Conservation (phyloP, 2,888 invertebrate species). For the Drosophila paranaensis region DNA sequence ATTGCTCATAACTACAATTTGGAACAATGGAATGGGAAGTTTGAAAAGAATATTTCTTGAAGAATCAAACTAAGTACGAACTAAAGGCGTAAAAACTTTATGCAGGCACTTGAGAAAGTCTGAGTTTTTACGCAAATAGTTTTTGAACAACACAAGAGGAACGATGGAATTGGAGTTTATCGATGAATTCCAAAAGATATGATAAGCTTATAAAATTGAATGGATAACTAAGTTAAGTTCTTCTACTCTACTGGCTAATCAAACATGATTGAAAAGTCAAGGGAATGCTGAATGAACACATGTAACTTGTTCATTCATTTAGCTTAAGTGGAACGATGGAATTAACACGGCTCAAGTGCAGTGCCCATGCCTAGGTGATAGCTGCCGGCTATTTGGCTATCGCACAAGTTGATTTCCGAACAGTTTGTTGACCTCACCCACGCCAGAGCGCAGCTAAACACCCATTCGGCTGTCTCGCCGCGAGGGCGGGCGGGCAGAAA, state of each 20-base stretch:
- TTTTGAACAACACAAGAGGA: neutral
- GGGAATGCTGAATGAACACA: too few species aligned
- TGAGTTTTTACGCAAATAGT: too few species aligned
- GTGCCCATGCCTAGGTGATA: neutral
- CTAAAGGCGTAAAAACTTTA: too few species aligned
- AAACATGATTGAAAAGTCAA: too few species aligned
- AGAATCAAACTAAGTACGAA: too few species aligned
- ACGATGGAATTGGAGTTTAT: neutral
- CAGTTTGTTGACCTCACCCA: slow-evolving; percentile 25
- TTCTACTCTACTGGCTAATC: neutral
- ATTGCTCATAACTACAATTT: too few species aligned
- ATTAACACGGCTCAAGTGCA: neutral
- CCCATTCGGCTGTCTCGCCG: slow-evolving; percentile 1
- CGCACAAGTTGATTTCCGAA: neutral
- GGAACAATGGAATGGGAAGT: neutral
- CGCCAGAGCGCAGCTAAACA: slow-evolving; percentile 8
- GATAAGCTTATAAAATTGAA: too few species aligned
- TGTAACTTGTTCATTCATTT: neutral
- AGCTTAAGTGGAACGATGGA: neutral
- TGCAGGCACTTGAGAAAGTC: too few species aligned
- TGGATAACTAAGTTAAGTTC: too few species aligned
- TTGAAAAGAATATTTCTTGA: neutral
- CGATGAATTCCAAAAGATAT: neutral
- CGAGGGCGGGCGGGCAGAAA: neutral
- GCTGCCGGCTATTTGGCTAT: neutral